Conservation (phyloP, 2,797 vertebrate species). For the Bovichtus diacanthus region DNA sequence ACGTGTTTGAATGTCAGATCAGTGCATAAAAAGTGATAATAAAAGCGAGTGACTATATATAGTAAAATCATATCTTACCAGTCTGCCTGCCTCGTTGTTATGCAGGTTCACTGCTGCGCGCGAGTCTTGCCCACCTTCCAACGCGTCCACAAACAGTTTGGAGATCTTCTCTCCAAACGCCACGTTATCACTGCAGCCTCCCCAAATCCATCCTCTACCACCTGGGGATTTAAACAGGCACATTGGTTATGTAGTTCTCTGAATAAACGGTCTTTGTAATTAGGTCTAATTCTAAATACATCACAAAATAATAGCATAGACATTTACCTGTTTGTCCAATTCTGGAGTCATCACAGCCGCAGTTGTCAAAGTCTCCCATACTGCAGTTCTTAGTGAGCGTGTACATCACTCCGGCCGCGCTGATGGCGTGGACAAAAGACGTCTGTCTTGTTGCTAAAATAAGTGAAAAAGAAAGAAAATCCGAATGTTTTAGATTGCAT, state of each 20-base stretch:
- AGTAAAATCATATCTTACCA: slow-evolving; percentile 81
- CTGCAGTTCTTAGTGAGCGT: slow-evolving; percentile 98
- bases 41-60: not conserved
- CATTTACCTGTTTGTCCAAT: slow-evolving; percentile 90
- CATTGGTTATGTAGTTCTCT: not conserved
- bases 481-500: not conserved
- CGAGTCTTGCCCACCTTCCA: slow-evolving; percentile 95
- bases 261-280: rapidly evolving
- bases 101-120: slow-evolving; percentile 96
- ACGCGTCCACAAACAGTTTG: slow-evolving; percentile 94
- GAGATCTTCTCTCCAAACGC: slow-evolving; percentile 96
- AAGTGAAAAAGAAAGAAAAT: slow-evolving; percentile 9
- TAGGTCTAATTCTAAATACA: not conserved
- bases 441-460: slow-evolving; percentile 93
- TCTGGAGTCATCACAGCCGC: slow-evolving; percentile 94
- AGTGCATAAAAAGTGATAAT: not conserved
- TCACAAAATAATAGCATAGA: not conserved
- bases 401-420: slow-evolving; percentile 96
- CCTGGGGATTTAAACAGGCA: slow-evolving; percentile 78
- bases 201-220: slow-evolving; percentile 97
- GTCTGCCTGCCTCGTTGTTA: slow-evolving; percentile 95
- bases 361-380: slow-evolving; percentile 96
- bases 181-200: slow-evolving; percentile 96
- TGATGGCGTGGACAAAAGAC: slow-evolving; percentile 96
- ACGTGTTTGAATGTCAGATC: not conserved